Evolutionary conservation across 53 echinoderm and acorn worm species (phyloP).

Genomic region (Glandiceps talaboti): DNA sequence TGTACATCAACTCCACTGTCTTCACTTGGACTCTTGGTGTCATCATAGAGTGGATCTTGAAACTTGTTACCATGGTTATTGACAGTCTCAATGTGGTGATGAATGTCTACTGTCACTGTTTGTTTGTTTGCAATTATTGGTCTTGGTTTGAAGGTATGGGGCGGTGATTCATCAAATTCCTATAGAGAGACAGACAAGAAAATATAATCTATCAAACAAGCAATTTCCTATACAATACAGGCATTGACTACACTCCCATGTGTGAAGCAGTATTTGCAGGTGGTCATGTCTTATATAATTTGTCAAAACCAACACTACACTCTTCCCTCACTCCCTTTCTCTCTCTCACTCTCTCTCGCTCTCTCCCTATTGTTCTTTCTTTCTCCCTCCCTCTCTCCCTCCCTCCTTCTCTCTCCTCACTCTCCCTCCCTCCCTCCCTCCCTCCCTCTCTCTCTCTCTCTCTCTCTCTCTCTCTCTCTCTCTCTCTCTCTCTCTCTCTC

Average conservation of each 20-base stretch:
- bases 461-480: neutral
- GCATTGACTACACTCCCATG: too few relatives aligned
- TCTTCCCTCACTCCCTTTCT: too few relatives aligned
- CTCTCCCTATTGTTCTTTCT: too few relatives aligned
- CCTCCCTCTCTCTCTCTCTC: neutral
- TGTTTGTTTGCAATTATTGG: slow-evolving; percentile 41
- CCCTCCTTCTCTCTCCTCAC: neutral
- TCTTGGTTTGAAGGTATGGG: neutral
- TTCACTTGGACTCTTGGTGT: slow-evolving; percentile 85
- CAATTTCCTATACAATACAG: too few relatives aligned
- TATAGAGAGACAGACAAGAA: neutral
- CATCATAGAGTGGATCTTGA: slow-evolving; percentile 35
- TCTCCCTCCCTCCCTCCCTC: neutral
- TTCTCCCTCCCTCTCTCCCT: neutral
- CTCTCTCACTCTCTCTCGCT: too few relatives aligned
- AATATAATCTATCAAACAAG: too few relatives aligned
- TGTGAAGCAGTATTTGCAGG: too few relatives aligned
- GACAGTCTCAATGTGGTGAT: slow-evolving; percentile 41
- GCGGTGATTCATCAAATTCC: neutral
- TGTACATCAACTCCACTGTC: slow-evolving; percentile 78
- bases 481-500: neutral
- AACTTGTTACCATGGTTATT: slow-evolving; percentile 23
- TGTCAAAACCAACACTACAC: too few relatives aligned
- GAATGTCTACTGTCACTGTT: slow-evolving; percentile 70
- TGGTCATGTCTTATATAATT: too few relatives aligned